These are phyloP conservation scores for Ormyrus thymus DNA, from an alignment of 2,888 invertebrate species.

Conservation along the genomic window DNA sequence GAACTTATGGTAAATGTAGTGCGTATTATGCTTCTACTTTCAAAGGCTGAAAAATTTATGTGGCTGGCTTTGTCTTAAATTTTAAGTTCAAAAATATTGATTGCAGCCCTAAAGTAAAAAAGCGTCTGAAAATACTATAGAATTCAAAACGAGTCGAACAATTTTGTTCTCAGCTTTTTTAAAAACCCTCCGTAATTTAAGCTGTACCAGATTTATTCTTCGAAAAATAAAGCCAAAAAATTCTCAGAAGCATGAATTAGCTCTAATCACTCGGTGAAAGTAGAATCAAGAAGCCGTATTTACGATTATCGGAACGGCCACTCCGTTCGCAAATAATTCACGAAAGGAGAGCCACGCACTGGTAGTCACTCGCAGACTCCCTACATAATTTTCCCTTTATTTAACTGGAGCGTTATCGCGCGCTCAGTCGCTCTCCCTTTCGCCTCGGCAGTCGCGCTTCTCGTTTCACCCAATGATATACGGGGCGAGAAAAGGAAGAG, in stretches of 20 bases:
- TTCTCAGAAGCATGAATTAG: too few species aligned
- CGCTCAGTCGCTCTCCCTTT: constrained; percentile 3
- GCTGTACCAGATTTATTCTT: too few species aligned
- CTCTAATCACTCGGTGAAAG: background rate
- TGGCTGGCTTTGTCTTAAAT: too few species aligned
- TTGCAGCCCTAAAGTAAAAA: too few species aligned
- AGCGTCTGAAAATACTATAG: too few species aligned
- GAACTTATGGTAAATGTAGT: background rate
- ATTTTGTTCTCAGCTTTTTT: too few species aligned
- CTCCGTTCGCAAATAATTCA: constrained; percentile 41
- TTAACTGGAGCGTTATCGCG: constrained; percentile 57
- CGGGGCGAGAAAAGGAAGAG: constrained; percentile 48
- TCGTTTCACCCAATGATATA: constrained; percentile 59
- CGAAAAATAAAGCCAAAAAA: too few species aligned
- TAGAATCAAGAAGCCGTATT: background rate
- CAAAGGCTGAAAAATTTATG: too few species aligned
- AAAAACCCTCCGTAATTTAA: too few species aligned
- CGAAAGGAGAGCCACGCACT: background rate
- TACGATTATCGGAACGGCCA: constrained; percentile 31
- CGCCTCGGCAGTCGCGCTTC: constrained; percentile 8
- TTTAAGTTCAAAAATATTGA: too few species aligned
- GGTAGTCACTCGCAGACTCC: constrained; percentile 55
- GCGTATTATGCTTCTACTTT: background rate
- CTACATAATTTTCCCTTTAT: constrained; percentile 64
- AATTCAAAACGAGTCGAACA: too few species aligned